Evolutionary conservation across 2,888 invertebrate genomes (phyloP), one percentile per base, ranked within the genome.

Genomic region (Caenorhabditis panamensis): DNA sequence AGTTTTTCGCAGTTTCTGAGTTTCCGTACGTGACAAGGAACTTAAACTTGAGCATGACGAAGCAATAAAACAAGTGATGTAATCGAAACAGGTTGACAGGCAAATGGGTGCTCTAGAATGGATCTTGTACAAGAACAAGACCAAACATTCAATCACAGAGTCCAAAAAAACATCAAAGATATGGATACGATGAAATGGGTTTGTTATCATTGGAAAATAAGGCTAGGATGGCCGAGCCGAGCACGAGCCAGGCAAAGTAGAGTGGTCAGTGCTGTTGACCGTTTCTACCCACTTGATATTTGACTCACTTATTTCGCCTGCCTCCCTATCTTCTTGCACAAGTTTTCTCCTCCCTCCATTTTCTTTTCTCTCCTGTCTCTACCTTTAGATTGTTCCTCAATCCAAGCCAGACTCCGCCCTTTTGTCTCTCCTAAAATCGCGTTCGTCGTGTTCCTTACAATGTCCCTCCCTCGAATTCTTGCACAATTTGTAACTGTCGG

Each of bases 281-380:
- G 67, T 79, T 79, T 79, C 75, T 68, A 73, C 71, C 75, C 82
- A 79, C 82, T 82, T 79, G 79, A 79, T 79, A 82, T 82, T 76
- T 62, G 75, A 66, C 71, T 79, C 78, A 76, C 75, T 82, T 68
- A 73, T 78, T 78, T 58, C 63, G 63, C 63, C 59, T 72, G 59
- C 58, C 68, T 72, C 47, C 66, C 59, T 61, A 76, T 76, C 69
- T 77, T 26, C 63, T 58, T 68, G 63, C 77, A 68, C 63, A 62
- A 68, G 63, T 28, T 63, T 56, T 77, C 62, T 56, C 56, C 76
- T 28, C 24, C 9, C 37, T 37, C 31, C 31, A 31, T 31, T 31
- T 31, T 36, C 53, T 9, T 31, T 18, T 54, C 41, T 67, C 36
- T 51, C 58, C 53, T 58, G 22, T 16, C 64, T 37, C 68, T 76